Evolutionary conservation across 1,140 invertebrate species (phyloP).

Genomic region (Pogonognathellus flavescens): DNA sequence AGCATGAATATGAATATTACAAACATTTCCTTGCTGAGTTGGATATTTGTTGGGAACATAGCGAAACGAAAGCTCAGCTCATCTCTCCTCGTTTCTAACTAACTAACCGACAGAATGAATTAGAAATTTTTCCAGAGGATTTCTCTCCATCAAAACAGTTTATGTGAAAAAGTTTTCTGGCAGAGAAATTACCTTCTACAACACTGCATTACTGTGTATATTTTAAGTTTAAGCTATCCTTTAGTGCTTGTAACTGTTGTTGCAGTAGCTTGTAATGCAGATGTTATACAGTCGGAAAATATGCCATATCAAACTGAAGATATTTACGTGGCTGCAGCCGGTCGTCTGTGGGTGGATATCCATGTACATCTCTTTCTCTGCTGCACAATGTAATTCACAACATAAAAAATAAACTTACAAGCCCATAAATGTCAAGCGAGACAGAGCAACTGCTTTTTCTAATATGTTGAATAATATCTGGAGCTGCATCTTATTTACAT

Average conservation of each 20-base stretch:
- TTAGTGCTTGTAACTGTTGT: too few species aligned
- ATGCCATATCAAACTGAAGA: too few species aligned
- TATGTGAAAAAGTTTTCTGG: constrained; percentile 40
- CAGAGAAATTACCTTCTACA: constrained; percentile 42
- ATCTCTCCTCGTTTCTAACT: not conserved
- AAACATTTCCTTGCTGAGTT: constrained; percentile 8
- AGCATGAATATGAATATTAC: constrained; percentile 26
- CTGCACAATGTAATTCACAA: not conserved
- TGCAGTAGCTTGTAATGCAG: too few species aligned
- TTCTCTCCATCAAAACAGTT: constrained; percentile 38
- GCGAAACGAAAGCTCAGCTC: constrained; percentile 19
- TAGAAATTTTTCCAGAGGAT: constrained; percentile 42
- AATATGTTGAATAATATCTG: constrained; percentile 42
- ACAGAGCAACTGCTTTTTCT: constrained; percentile 19
- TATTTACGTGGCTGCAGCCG: too few species aligned
- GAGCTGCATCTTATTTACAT: constrained; percentile 23
- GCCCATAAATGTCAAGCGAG: constrained; percentile 13
- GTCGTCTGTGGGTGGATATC: too few species aligned
- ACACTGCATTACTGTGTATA: constrained; percentile 29
- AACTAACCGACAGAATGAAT: constrained; percentile 44
- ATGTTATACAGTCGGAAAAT: too few species aligned
- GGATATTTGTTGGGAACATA: not conserved
- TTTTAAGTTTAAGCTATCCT: constrained; percentile 1
- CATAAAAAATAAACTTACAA: constrained; percentile 36
- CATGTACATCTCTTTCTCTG: too few species aligned